Conservation (phyloP, 2,888 invertebrate species). For the Lysandra bellargus region DNA sequence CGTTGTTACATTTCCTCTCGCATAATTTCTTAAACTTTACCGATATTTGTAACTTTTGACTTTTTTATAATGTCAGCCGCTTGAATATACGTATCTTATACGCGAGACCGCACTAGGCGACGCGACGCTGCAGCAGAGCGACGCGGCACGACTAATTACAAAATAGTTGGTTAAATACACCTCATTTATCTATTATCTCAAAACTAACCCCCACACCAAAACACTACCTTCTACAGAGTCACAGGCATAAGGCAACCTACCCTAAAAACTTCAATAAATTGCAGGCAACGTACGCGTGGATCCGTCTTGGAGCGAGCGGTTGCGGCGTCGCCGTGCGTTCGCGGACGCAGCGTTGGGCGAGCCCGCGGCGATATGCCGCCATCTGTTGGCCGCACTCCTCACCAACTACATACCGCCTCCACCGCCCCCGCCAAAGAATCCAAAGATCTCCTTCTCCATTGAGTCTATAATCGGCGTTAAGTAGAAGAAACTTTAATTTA, state of each 20-base stretch:
- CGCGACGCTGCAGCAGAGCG: too few relatives aligned
- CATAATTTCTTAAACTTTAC: not conserved
- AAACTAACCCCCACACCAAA: too few relatives aligned
- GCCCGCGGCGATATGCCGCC: constrained; percentile 69
- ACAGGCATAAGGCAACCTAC: too few relatives aligned
- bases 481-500: constrained; percentile 44
- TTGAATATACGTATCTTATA: too few relatives aligned
- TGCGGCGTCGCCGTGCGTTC: constrained; percentile 80
- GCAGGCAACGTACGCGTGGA: constrained; percentile 56
- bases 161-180: too few relatives aligned
- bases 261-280: not conserved
- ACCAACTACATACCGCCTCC: constrained; percentile 58
- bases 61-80: too few relatives aligned
- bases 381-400: constrained; percentile 67
- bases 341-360: constrained; percentile 86
- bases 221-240: too few relatives aligned
- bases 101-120: too few relatives aligned
- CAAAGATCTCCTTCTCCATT: constrained; percentile 82
- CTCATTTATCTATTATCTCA: too few relatives aligned
- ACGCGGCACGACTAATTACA: too few relatives aligned
- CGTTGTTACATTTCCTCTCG: constrained; percentile 29
- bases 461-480: constrained; percentile 85
- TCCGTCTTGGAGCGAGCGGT: constrained; percentile 77
- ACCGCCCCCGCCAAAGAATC: constrained; percentile 51
- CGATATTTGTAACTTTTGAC: too few relatives aligned